Evolutionary conservation across 2,113 vertebrate genomes (phyloP).

Genomic region (Apteryx mantelli): DNA sequence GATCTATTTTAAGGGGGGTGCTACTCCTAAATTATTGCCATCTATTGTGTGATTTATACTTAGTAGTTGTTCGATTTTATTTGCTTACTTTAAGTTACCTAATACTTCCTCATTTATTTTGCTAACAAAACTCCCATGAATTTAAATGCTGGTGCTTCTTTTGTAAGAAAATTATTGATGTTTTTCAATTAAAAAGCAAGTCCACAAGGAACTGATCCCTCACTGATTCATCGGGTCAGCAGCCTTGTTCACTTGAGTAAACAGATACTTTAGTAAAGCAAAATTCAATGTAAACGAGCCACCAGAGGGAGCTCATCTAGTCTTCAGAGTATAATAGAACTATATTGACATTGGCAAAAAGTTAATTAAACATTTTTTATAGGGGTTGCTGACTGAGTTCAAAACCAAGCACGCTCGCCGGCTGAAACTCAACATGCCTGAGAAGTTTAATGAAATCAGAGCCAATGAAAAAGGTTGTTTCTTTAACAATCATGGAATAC

Average conservation of each 20-base stretch:
- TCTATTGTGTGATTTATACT: not conserved
- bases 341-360: not conserved
- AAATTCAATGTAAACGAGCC: not conserved
- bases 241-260: not conserved
- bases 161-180: constrained; percentile 9
- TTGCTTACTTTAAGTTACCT: not conserved
- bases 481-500: not conserved
- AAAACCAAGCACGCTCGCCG: not conserved
- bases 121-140: not conserved
- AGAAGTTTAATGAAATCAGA: constrained; percentile 14
- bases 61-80: not conserved
- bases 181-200: constrained; percentile 23
- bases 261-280: not conserved
- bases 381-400: constrained; percentile 1
- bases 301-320: constrained; percentile 38
- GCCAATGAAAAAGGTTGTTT: not conserved
- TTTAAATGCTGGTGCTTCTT: constrained; percentile 18
- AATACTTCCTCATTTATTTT: not conserved
- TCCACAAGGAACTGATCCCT: not conserved
- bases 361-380: constrained; percentile 49
- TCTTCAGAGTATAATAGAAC: not conserved
- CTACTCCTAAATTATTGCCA: not conserved
- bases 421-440: not conserved
- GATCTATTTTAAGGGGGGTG: not conserved
- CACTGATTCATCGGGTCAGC: not conserved